A percentile compares a stretch with the other conserved stretches of the same genome.
Conservation (phyloP, 2,797 vertebrate species). For the Lepus townsendii region DNA sequence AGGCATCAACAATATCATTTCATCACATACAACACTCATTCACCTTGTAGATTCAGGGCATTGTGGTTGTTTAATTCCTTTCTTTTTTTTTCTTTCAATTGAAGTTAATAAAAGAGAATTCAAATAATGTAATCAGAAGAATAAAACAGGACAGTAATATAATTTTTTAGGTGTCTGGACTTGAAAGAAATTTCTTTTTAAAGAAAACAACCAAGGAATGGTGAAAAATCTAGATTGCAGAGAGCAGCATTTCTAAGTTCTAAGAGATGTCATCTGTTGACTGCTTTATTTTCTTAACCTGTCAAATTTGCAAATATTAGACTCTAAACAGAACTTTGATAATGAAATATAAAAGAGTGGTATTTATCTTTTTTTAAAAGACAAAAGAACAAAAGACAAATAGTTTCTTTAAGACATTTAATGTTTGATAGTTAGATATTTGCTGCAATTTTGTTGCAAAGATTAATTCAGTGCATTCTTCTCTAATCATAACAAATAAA, state of each 20-base stretch:
- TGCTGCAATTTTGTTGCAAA: slow-evolving; percentile 69
- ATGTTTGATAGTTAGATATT: slow-evolving; percentile 58
- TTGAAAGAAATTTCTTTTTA: slow-evolving; percentile 26
- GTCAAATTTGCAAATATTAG: slow-evolving; percentile 71
- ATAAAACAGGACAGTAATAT: slow-evolving; percentile 37
- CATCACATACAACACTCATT: slow-evolving; percentile 55
- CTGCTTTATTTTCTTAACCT: slow-evolving; percentile 72
- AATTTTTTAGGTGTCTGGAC: slow-evolving; percentile 60
- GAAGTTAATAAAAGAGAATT: slow-evolving; percentile 56
- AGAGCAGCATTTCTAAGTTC: slow-evolving; percentile 48
- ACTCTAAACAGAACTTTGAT: slow-evolving; percentile 70
- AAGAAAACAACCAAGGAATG: slow-evolving; percentile 56
- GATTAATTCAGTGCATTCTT: slow-evolving; percentile 56
- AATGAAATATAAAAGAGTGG: slow-evolving; percentile 62
- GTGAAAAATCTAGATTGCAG: slow-evolving; percentile 69
- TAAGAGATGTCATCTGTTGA: slow-evolving; percentile 71
- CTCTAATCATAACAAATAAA: slow-evolving; percentile 66
- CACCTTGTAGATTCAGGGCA: slow-evolving; percentile 52
- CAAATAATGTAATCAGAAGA: slow-evolving; percentile 50
- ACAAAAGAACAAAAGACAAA: slow-evolving; percentile 75
- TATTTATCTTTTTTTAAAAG: slow-evolving; percentile 75
- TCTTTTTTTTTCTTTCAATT: slow-evolving; percentile 57
- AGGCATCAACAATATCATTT: slow-evolving; percentile 60
- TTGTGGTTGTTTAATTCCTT: background rate
- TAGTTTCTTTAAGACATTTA: slow-evolving; percentile 51